These are phyloP conservation scores for Lamellibrachia satsuma DNA, from an alignment of 2,888 invertebrate species.

Conservation along the genomic window DNA sequence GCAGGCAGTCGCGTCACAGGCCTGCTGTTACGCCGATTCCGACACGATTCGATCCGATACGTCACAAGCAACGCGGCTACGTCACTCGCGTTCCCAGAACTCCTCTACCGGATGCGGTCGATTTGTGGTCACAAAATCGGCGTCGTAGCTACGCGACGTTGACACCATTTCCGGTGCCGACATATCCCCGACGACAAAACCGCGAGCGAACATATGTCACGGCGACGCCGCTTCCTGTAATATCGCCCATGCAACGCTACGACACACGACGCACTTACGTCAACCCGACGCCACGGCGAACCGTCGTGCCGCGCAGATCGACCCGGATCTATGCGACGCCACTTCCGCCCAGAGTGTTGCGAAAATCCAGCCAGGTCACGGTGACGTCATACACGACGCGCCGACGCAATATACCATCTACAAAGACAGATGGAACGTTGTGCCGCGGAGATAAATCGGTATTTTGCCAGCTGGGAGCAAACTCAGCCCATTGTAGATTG, in stretches of 20 bases:
- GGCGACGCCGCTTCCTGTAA: neutral
- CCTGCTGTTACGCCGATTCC: neutral
- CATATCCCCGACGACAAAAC: neutral
- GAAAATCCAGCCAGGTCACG: neutral
- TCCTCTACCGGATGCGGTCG: neutral
- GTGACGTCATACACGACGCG: neutral
- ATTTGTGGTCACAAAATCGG: neutral
- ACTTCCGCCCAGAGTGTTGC: neutral
- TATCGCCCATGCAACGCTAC: conserved; percentile 1
- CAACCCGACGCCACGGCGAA: neutral
- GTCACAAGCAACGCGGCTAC: neutral
- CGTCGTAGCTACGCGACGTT: neutral
- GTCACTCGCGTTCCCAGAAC: neutral
- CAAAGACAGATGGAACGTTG: neutral
- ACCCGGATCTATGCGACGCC: neutral
- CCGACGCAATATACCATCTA: neutral
- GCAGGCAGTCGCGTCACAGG: neutral
- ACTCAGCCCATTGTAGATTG: neutral
- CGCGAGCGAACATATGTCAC: neutral
- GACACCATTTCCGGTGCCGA: conserved; percentile 4
- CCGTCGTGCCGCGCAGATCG: neutral
- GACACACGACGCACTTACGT: neutral
- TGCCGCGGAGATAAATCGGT: neutral
- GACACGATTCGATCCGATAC: neutral
- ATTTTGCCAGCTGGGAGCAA: neutral